A percentile compares a stretch with the other conserved stretches of the same genome.
phyloP scores from a whole-genome alignment of 2,797 vertebrate species.

The Denticeps clupeoides region DNA sequence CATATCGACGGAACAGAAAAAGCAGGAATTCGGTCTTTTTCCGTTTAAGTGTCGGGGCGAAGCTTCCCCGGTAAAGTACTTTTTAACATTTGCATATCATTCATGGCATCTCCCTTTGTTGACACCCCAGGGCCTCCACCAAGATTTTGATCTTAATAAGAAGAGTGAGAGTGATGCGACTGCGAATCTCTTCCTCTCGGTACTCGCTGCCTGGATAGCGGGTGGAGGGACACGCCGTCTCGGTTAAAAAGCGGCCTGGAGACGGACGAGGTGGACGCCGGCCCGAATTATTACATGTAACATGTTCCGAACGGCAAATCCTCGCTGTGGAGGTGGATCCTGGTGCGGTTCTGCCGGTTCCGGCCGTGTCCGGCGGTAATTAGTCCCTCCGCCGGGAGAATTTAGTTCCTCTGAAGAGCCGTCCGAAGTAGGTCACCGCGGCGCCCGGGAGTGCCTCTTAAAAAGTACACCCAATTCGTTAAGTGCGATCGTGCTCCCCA shows the following conservation, averaged over 20 bases:
- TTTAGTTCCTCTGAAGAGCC: slow-evolving; percentile 55
- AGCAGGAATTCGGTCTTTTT: slow-evolving; percentile 23
- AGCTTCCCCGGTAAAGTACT: slow-evolving; percentile 49
- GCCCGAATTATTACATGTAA: too few relatives aligned
- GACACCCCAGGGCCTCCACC: slow-evolving; percentile 64
- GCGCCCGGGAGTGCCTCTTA: slow-evolving; percentile 64
- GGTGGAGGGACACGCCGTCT: too few relatives aligned
- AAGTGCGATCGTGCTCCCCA: slow-evolving; percentile 65
- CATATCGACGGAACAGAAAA: too few relatives aligned
- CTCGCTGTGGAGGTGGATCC: too few relatives aligned
- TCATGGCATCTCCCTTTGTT: slow-evolving; percentile 70
- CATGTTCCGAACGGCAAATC: too few relatives aligned
- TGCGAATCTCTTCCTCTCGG: slow-evolving; percentile 43
- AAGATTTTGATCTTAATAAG: slow-evolving; percentile 69
- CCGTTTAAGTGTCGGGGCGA: slow-evolving; percentile 54
- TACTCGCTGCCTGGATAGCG: too few relatives aligned
- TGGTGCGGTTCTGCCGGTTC: background rate
- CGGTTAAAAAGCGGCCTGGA: too few relatives aligned
- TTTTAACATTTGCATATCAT: slow-evolving; percentile 67
- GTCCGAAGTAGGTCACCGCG: slow-evolving; percentile 66
- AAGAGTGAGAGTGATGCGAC: slow-evolving; percentile 61
- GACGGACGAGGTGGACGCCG: too few relatives aligned
- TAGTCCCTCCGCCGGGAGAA: slow-evolving; percentile 52
- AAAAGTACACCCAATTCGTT: slow-evolving; percentile 68
- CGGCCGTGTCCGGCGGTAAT: slow-evolving; percentile 37